A percentile compares a stretch with the other conserved stretches of the same genome.
These are phyloP conservation scores for Anoura caudifer DNA, from an alignment of 2,113 vertebrate species.

Conservation along the genomic window DNA sequence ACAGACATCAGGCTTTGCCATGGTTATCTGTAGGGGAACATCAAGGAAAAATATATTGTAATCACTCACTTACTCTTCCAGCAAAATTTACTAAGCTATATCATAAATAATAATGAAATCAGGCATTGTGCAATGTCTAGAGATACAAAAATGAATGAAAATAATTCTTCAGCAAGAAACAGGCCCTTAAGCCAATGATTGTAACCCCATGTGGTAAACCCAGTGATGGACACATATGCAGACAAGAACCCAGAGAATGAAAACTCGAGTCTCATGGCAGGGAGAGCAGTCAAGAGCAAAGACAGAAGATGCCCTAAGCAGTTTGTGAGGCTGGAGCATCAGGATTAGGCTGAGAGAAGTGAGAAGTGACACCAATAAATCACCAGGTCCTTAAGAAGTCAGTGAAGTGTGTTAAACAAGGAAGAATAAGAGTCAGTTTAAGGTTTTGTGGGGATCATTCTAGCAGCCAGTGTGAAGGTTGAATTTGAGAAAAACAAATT, in stretches of 20 bases:
- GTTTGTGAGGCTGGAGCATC: neutral
- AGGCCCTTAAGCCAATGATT: neutral
- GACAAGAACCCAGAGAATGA: neutral
- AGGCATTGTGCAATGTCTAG: neutral
- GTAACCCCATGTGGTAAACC: neutral
- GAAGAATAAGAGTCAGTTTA: neutral
- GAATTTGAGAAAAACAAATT: neutral
- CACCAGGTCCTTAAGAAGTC: neutral
- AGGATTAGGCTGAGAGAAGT: neutral
- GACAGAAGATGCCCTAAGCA: neutral
- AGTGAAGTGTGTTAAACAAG: neutral
- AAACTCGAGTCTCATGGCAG: fast-evolving
- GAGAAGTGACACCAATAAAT: neutral
- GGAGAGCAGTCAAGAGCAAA: neutral
- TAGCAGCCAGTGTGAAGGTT: neutral
- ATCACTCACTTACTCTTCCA: neutral
- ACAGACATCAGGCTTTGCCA: neutral
- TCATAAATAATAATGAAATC: neutral
- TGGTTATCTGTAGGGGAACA: neutral
- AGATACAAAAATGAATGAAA: neutral
- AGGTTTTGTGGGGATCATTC: neutral
- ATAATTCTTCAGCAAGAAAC: neutral
- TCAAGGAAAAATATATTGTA: neutral
- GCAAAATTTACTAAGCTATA: neutral
- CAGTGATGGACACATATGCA: neutral